These are phyloP conservation scores for Drosophila subpulchrella DNA, from an alignment of 1,140 invertebrate genomes.

Conservation along the genomic window DNA sequence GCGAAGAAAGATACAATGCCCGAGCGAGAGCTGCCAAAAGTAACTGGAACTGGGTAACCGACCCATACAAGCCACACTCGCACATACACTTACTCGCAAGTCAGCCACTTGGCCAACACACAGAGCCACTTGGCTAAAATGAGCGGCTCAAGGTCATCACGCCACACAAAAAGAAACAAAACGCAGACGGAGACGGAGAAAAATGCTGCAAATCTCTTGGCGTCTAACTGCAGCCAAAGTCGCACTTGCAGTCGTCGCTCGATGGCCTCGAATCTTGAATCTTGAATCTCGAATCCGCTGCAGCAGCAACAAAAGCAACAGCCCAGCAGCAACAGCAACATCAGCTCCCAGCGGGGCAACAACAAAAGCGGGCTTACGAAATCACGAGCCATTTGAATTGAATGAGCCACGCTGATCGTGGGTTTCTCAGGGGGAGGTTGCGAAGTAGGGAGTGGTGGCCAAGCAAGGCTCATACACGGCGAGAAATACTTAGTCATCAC, in stretches of 20 bases:
- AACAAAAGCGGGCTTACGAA: constrained; percentile 78
- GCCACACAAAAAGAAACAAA: constrained; percentile 72
- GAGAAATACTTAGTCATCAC: background rate
- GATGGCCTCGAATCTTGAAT: constrained; percentile 73
- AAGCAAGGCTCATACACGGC: constrained; percentile 9
- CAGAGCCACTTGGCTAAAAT: constrained; percentile 75
- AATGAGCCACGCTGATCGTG: constrained; percentile 64
- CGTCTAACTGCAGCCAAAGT: constrained; percentile 73
- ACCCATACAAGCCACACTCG: constrained; percentile 2
- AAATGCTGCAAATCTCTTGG: constrained; percentile 49
- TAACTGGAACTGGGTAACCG: constrained; percentile 73
- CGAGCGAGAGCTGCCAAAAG: constrained; percentile 64
- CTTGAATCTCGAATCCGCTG: constrained; percentile 36
- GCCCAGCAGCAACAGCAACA: constrained; percentile 19
- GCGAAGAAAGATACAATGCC: constrained; percentile 28
- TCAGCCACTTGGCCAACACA: constrained; percentile 51
- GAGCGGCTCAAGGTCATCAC: constrained; percentile 82
- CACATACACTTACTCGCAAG: constrained; percentile 8
- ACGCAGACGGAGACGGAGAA: constrained; percentile 23
- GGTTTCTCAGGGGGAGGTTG: constrained; percentile 41
- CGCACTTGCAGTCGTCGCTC: constrained; percentile 70
- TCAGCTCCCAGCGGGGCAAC: constrained; percentile 41
- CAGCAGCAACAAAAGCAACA: constrained; percentile 41
- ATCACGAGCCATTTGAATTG: constrained; percentile 82
- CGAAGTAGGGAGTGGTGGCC: constrained; percentile 18